Evolutionary conservation across 2,797 vertebrate species (phyloP).

Genomic region (Poecile montanus): DNA sequence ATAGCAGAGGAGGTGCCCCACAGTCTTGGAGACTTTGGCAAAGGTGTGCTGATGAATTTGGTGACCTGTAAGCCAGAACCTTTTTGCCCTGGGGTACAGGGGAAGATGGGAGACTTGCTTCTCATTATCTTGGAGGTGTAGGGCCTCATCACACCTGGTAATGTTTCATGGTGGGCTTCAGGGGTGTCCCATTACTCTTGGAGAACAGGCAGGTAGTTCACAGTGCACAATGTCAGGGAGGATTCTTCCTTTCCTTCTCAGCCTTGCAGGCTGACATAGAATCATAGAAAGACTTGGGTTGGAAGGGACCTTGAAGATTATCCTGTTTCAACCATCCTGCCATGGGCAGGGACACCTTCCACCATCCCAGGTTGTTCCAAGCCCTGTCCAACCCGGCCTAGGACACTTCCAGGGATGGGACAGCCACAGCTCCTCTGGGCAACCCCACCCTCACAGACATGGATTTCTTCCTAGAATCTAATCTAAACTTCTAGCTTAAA

Average conservation of each 20-base stretch:
- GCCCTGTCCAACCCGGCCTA: fast-evolving
- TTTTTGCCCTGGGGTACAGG: neutral
- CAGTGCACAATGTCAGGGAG: neutral
- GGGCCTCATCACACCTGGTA: neutral
- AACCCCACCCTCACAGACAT: fast-evolving
- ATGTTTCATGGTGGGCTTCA: neutral
- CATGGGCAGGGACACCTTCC: neutral
- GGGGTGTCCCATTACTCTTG: fast-evolving
- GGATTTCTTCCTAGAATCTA: neutral
- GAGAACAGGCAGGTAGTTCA: neutral
- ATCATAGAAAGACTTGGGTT: neutral
- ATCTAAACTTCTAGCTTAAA: neutral
- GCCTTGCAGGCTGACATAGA: fast-evolving
- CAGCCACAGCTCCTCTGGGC: neutral
- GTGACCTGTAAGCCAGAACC: neutral
- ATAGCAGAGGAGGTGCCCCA: neutral
- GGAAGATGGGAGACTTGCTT: neutral
- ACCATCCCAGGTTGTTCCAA: neutral
- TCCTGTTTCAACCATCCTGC: fast-evolving
- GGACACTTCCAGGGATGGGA: neutral
- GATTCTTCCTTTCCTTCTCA: neutral
- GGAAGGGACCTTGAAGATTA: neutral
- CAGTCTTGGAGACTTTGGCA: neutral
- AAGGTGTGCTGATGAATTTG: neutral
- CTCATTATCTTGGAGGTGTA: neutral